Percentiles rank a stretch among this genome's conserved stretches.
These are phyloP conservation scores for Anolis sagrei DNA, from an alignment of 2,113 vertebrate genomes.

Conservation along the genomic window DNA sequence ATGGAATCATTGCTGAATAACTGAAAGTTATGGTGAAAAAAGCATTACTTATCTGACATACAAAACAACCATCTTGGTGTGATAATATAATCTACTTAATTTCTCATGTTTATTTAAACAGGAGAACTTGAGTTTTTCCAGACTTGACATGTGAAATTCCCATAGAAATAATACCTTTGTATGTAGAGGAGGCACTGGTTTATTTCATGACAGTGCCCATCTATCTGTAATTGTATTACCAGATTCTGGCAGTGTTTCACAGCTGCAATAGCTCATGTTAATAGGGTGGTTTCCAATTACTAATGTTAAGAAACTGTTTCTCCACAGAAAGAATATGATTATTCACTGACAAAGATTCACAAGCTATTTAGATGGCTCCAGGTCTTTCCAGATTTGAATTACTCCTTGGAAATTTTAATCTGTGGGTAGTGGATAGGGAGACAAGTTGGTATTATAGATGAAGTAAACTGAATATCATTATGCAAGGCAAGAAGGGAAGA, in stretches of 20 bases:
- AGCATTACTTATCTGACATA: background rate
- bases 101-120: slow-evolving; percentile 42
- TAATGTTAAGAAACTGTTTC: slow-evolving; percentile 60
- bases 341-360: slow-evolving; percentile 22
- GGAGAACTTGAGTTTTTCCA: slow-evolving; percentile 58
- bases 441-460: background rate
- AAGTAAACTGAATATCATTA: slow-evolving; percentile 26
- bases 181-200: slow-evolving; percentile 57
- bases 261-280: slow-evolving; percentile 60
- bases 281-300: slow-evolving; percentile 60
- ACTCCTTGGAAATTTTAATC: slow-evolving; percentile 46
- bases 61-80: slow-evolving; percentile 42
- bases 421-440: slow-evolving; percentile 4
- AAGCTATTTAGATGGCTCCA: slow-evolving; percentile 37
- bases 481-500: background rate
- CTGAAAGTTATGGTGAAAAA: background rate
- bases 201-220: slow-evolving; percentile 44
- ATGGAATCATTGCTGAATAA: slow-evolving; percentile 7
- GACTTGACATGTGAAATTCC: slow-evolving; percentile 48
- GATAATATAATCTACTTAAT: slow-evolving; percentile 41
- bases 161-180: slow-evolving; percentile 55
- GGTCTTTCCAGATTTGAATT: slow-evolving; percentile 43
- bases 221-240: slow-evolving; percentile 58
- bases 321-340: slow-evolving; percentile 54
- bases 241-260: slow-evolving; percentile 61